These are phyloP conservation scores for Melangyna quadrimaculata DNA, from an alignment of 2,888 invertebrate genomes.

Conservation along the genomic window DNA sequence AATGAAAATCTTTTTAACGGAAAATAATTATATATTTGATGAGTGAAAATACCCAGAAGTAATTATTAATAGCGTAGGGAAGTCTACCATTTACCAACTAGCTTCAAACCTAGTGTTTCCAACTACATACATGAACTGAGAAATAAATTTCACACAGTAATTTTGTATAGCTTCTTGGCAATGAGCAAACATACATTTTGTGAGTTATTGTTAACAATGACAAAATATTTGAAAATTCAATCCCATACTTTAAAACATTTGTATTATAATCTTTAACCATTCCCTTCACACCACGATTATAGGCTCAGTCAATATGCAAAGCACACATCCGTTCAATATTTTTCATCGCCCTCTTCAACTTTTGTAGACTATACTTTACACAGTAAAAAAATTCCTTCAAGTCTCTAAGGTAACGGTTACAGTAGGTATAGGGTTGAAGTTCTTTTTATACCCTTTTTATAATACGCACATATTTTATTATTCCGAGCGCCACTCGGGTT, in stretches of 20 bases:
- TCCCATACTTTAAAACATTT: neutral
- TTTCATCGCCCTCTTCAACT: neutral
- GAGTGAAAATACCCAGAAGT: too few relatives aligned
- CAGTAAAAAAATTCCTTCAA: neutral
- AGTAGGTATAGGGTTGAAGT: neutral
- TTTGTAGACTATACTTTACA: neutral
- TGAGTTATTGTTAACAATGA: neutral
- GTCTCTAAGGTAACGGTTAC: neutral
- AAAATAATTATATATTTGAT: too few relatives aligned
- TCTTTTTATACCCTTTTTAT: slow-evolving; percentile 8
- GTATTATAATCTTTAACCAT: neutral
- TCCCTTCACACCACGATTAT: neutral
- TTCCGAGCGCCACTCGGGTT: slow-evolving; percentile 50
- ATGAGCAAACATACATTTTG: neutral
- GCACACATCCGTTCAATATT: neutral
- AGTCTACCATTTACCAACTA: too few relatives aligned
- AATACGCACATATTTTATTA: slow-evolving; percentile 51
- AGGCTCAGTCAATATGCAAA: neutral
- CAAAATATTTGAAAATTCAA: neutral
- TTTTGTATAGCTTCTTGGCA: neutral
- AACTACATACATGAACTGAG: neutral
- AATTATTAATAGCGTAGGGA: too few relatives aligned
- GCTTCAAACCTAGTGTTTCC: too few relatives aligned
- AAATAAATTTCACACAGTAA: neutral
- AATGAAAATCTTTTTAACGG: too few relatives aligned